Conservation (phyloP, 2,797 vertebrate species). For the Gambusia yucatana region DNA sequence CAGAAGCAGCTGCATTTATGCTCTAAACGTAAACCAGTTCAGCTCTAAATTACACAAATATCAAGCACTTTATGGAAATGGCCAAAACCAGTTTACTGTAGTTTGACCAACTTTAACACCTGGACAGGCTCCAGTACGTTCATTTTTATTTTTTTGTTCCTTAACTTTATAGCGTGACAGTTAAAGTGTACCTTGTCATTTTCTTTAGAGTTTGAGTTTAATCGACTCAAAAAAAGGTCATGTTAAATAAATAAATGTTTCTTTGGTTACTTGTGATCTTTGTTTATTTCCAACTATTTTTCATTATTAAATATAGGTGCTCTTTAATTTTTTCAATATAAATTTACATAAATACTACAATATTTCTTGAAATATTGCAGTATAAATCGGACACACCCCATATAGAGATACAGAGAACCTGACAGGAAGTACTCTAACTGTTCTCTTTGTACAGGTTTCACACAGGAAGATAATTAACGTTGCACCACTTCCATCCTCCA, state of each 20-base stretch:
- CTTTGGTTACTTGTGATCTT: neutral
- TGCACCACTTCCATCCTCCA: neutral
- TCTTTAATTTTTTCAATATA: neutral
- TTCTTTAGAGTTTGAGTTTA: neutral
- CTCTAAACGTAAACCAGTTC: neutral
- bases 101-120: neutral
- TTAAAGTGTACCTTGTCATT: neutral
- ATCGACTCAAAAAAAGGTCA: neutral
- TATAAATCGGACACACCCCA: neutral
- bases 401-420: neutral
- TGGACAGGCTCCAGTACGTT: neutral
- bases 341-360: neutral
- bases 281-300: neutral
- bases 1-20: neutral
- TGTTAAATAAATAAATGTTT: neutral
- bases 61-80: neutral
- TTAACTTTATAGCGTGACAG: neutral
- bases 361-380: neutral
- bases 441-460: neutral
- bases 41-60: neutral
- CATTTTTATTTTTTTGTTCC: neutral
- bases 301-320: neutral
- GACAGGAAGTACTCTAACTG: neutral
- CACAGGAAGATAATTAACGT: conserved; percentile 3
- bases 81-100: neutral